Evolutionary conservation across 1,140 invertebrate genomes (phyloP).

Genomic region (roundworm (Caenorhabditis elegans)): WBcel235 BX284605.5:20101001-20101500

Average conservation of each 20-base stretch:
- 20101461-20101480: no score
- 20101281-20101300: no score
- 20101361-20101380: no score
- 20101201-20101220: conserved; percentile 89
- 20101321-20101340: no score
- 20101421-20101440: no score
- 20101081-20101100: conserved; percentile 95
- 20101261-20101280: conserved; percentile 45
- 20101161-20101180: conserved; percentile 91
- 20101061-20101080: conserved; percentile 86
- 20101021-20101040: conserved; percentile 96
- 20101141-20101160: conserved; percentile 75
- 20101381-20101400: no score
- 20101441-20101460: no score
- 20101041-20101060: conserved; percentile 96
- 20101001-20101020: conserved; percentile 83
- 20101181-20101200: conserved; percentile 92
- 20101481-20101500: no score
- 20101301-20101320: no score
- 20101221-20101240: conserved; percentile 94
- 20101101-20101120: conserved; percentile 71
- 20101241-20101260: conserved; percentile 93
- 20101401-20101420: no score
- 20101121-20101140: conserved; percentile 73
- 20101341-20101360: no score